These are phyloP conservation scores for Lacerta agilis DNA, from an alignment of 2,797 vertebrate species.

Conservation along the genomic window DNA sequence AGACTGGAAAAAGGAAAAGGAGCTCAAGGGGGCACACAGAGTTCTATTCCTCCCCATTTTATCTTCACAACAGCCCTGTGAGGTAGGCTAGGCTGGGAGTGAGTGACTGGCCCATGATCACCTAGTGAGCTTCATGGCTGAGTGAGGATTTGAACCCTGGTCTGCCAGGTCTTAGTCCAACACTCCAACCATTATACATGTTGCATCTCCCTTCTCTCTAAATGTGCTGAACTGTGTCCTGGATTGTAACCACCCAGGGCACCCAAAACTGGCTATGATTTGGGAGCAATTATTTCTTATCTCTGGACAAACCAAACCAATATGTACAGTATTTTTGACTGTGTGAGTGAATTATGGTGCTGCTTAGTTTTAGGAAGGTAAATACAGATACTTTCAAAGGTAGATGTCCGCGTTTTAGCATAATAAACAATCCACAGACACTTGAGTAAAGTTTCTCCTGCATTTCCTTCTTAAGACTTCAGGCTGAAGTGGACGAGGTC, in stretches of 20 bases:
- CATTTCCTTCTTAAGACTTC: slow-evolving; percentile 76
- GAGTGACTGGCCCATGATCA: too few relatives aligned
- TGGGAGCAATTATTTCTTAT: not conserved
- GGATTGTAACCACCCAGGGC: not conserved
- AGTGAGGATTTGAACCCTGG: too few relatives aligned
- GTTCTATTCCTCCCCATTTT: too few relatives aligned
- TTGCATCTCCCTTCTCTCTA: not conserved
- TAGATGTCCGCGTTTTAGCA: not conserved
- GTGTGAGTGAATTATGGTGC: not conserved
- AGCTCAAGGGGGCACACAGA: too few relatives aligned
- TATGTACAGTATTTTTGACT: not conserved
- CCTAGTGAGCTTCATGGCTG: too few relatives aligned
- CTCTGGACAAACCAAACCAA: not conserved
- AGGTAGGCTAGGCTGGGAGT: too few relatives aligned
- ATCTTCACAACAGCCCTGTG: too few relatives aligned
- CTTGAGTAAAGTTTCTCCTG: slow-evolving; percentile 12
- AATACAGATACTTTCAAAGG: not conserved
- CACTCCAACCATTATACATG: too few relatives aligned
- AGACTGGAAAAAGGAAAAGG: not conserved
- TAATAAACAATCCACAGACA: not conserved
- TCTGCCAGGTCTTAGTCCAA: too few relatives aligned
- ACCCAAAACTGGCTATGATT: not conserved
- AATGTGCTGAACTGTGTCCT: not conserved
- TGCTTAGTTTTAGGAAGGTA: not conserved
- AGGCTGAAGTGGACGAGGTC: slow-evolving; percentile 88